A percentile compares a stretch with the other conserved stretches of the same genome.
Conservation (phyloP, 1,140 invertebrate genomes). For the Halictus rubicundus region DNA sequence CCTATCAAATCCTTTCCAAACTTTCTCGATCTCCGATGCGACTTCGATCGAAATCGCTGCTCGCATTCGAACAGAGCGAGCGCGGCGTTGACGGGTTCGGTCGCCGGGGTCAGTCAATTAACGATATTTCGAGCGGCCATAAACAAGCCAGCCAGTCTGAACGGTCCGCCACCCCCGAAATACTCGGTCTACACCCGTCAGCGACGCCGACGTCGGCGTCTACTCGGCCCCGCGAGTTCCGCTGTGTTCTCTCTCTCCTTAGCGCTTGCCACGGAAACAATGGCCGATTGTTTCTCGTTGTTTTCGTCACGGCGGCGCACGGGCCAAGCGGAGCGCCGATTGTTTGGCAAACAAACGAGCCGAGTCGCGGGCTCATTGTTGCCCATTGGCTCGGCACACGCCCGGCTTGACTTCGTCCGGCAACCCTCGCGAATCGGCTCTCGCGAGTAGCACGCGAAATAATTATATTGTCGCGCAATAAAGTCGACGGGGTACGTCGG, state of each 20-base stretch:
- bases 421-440: neutral
- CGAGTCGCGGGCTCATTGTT: constrained; percentile 49
- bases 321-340: constrained; percentile 33
- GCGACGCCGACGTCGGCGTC: constrained; percentile 12
- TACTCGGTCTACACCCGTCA: constrained; percentile 11
- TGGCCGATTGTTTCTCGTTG: constrained; percentile 54
- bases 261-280: constrained; percentile 27
- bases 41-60: too few species aligned
- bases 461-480: constrained; percentile 77
- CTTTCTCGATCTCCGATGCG: too few species aligned
- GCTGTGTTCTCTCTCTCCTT: neutral
- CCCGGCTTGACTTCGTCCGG: constrained; percentile 46
- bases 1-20: too few species aligned
- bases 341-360: constrained; percentile 67
- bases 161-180: constrained; percentile 30
- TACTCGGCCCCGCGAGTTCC: too few species aligned
- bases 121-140: constrained; percentile 42
- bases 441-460: constrained; percentile 57
- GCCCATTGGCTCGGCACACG: constrained; percentile 48
- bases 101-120: constrained; percentile 30
- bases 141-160: constrained; percentile 28
- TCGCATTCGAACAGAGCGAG: too few species aligned
- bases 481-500: constrained; percentile 63
- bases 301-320: constrained; percentile 44
- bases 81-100: too few species aligned